Evolutionary conservation across 1,140 invertebrate species (phyloP).

Genomic region (Hycleus cichorii): DNA sequence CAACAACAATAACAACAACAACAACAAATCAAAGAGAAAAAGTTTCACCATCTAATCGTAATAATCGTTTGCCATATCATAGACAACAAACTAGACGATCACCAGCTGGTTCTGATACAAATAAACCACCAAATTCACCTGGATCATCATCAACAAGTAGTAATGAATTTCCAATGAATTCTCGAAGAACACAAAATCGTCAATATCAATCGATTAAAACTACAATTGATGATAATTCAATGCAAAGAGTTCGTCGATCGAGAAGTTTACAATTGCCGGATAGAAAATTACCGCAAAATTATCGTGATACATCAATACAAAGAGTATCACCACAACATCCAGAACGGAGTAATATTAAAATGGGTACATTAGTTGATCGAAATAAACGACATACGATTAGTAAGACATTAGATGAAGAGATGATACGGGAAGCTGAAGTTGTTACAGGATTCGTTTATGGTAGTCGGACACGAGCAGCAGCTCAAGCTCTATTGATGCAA

Average conservation of each 20-base stretch:
- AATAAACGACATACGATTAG: slow-evolving; percentile 1
- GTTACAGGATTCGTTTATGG: slow-evolving; percentile 52
- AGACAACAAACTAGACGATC: slow-evolving; percentile 42
- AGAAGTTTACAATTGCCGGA: slow-evolving; percentile 51
- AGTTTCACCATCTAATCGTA: slow-evolving; percentile 41
- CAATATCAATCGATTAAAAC: slow-evolving; percentile 7
- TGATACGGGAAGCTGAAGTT: slow-evolving; percentile 47
- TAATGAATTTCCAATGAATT: slow-evolving; percentile 36
- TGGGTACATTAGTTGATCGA: slow-evolving; percentile 25
- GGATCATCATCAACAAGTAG: slow-evolving; percentile 45
- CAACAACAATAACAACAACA: slow-evolving; percentile 11
- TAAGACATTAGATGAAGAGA: slow-evolving; percentile 39
- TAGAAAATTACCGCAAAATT: slow-evolving; percentile 40
- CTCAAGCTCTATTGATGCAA: slow-evolving; percentile 43
- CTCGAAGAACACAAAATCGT: slow-evolving; percentile 27
- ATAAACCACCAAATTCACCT: slow-evolving; percentile 41
- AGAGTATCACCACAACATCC: slow-evolving; percentile 32
- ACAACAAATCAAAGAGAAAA: slow-evolving; percentile 32
- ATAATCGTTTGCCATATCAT: slow-evolving; percentile 31
- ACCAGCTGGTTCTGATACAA: slow-evolving; percentile 42
- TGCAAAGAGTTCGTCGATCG: slow-evolving; percentile 46
- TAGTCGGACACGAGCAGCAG: slow-evolving; percentile 45
- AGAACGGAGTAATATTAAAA: slow-evolving; percentile 42
- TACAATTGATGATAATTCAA: slow-evolving; percentile 37
- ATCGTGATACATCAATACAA: slow-evolving; percentile 2